phyloP scores from a whole-genome alignment of 2,888 invertebrate genomes.

The Schizotus pectinicornis region DNA sequence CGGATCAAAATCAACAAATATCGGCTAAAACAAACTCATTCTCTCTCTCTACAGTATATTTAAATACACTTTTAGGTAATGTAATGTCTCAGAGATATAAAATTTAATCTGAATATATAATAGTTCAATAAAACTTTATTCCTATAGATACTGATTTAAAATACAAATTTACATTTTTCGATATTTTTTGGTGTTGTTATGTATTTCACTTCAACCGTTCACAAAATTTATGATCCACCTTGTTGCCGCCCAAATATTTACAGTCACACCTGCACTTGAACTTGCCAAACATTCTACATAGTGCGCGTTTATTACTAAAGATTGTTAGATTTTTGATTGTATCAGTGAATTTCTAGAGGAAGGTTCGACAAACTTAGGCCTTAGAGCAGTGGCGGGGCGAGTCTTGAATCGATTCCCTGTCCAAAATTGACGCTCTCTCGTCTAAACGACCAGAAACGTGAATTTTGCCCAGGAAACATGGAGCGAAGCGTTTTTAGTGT shows the following conservation, averaged over 20 bases:
- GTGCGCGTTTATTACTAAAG: constrained; percentile 42
- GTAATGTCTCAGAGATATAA: constrained; percentile 50
- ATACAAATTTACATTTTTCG: constrained; percentile 53
- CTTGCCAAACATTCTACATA: too few relatives aligned
- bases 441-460: not conserved
- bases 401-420: too few relatives aligned
- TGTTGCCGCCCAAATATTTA: constrained; percentile 32
- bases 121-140: constrained; percentile 42
- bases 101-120: constrained; percentile 51
- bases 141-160: constrained; percentile 38
- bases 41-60: constrained; percentile 45
- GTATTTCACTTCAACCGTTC: constrained; percentile 22
- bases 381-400: too few relatives aligned
- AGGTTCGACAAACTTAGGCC: too few relatives aligned
- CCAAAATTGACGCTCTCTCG: too few relatives aligned
- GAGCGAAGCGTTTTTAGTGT: too few relatives aligned
- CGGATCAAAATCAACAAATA: constrained; percentile 43
- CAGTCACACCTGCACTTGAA: not conserved
- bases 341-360: constrained; percentile 17
- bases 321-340: constrained; percentile 50
- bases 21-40: constrained; percentile 46
- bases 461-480: constrained; percentile 2
- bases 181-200: constrained; percentile 51
- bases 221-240: constrained; percentile 24
- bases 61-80: constrained; percentile 48